phyloP scores from a whole-genome alignment of 2,888 invertebrate species.

The Lottia scabra region DNA sequence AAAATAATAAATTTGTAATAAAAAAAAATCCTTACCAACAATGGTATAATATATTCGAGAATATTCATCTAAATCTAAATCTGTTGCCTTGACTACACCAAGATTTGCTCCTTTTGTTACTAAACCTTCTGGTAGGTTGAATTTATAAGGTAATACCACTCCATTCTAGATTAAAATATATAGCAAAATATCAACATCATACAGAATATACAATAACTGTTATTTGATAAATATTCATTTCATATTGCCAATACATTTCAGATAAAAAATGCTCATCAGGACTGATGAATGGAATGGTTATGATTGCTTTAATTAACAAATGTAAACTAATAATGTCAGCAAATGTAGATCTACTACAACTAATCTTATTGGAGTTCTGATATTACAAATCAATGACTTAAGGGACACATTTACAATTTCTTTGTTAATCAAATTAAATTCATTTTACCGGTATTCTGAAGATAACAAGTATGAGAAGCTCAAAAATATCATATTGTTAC shows the following conservation, averaged over 20 bases:
- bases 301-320: too few relatives aligned
- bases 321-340: too few relatives aligned
- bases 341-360: too few relatives aligned
- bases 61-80: conserved; percentile 35
- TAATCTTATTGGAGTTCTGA: too few relatives aligned
- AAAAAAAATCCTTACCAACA: conserved; percentile 39
- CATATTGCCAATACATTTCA: background rate
- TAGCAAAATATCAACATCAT: background rate
- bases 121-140: conserved; percentile 31
- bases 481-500: too few relatives aligned
- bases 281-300: background rate
- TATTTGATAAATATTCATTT: background rate
- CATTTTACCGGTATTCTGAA: too few relatives aligned
- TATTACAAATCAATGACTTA: too few relatives aligned
- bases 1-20: background rate
- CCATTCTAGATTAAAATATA: conserved; percentile 34
- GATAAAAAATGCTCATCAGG: background rate
- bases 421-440: too few relatives aligned
- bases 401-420: too few relatives aligned
- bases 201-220: background rate
- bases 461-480: too few relatives aligned
- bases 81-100: conserved; percentile 39
- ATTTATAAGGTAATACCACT: conserved; percentile 23
- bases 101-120: conserved; percentile 16
- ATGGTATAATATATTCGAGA: conserved; percentile 42